Base-by-base conservation (phyloP, 1,140 invertebrate species). In the Calliphora vicina region DNA sequence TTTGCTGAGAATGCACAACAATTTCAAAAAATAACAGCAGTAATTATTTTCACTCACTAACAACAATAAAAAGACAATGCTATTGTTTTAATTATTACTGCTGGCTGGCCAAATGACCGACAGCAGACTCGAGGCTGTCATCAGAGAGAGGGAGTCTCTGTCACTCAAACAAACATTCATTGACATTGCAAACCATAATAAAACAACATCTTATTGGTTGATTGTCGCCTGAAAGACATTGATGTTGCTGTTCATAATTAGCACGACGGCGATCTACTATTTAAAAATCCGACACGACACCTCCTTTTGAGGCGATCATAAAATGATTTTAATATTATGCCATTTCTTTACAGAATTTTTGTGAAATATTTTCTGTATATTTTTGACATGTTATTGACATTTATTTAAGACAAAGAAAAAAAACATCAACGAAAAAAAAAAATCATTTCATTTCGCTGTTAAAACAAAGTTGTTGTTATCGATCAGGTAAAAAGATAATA, bases 401-500 rank as follows among this genome's bases (percentile, higher is more conserved):
- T 76, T 76, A 1, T 76, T 35, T 6, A 2, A 35, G 8, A 17
- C 73, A 78, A 35, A 76, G 13, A 42, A n/a, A n/a, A 25, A 20
- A 3, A 25, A 29, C n/a, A n/a, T n/a, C n/a, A n/a, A 29, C 2
- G 8, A 35, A 35, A 35, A 35, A 8, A 35, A 35, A 35, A 35
- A 35, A 8, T 35, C 10, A 35, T 35, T 35, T 35, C 17, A 12
- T 50, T 50, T 50, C 0, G n/a, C n/a, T n/a, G n/a, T n/a, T n/a
- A n/a, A 23, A 0, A 20, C 74, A 78, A 20, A 45, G 20, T 67
- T 67, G 61, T 20, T 78, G 74, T 78, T 78, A 78, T 78, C 74
- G 74, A 78, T 78, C 74, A 78, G 74, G 74, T 78, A 78, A 43
- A 78, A 78, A 29, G n/a, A 43, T 78, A 78, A 78, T 78, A 78